These are phyloP conservation scores for Ostrea edulis DNA, from an alignment of 1,140 invertebrate species.

Conservation along the genomic window DNA sequence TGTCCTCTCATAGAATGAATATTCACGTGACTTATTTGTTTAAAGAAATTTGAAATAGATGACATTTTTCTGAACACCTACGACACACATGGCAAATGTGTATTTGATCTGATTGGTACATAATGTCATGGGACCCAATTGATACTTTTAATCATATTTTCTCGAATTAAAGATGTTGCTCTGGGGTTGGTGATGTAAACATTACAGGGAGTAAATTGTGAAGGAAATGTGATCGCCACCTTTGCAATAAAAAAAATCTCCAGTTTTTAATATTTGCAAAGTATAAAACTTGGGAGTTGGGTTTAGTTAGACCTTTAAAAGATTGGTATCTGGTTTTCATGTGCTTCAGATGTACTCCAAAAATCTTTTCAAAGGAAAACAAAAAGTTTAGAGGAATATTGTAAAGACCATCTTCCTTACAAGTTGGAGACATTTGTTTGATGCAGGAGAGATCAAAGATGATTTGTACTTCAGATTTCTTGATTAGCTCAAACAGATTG, in stretches of 20 bases:
- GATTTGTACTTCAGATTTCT: not conserved
- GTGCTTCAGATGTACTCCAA: not conserved
- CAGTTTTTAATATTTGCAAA: not conserved
- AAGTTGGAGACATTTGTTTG: not conserved
- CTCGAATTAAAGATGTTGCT: not conserved
- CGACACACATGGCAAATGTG: too few species aligned
- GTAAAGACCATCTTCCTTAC: not conserved
- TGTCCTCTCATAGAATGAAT: too few species aligned
- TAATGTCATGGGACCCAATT: too few species aligned
- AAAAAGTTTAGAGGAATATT: not conserved
- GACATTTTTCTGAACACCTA: too few species aligned
- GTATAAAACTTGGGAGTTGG: not conserved
- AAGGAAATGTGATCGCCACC: not conserved
- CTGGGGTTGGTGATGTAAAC: not conserved
- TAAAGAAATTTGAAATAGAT: too few species aligned
- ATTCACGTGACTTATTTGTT: too few species aligned
- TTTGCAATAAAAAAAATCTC: not conserved
- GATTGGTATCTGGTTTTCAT: not conserved
- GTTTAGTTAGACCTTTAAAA: not conserved
- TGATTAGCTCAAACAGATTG: not conserved
- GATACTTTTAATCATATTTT: too few species aligned
- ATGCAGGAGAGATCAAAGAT: slow-evolving; percentile 17
- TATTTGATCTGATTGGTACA: too few species aligned
- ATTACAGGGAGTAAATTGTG: not conserved
- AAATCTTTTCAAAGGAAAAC: slow-evolving; percentile 3